Base-by-base conservation (phyloP, 92 coral and sea anemone species). In the Micromussa lordhowensis region DNA sequence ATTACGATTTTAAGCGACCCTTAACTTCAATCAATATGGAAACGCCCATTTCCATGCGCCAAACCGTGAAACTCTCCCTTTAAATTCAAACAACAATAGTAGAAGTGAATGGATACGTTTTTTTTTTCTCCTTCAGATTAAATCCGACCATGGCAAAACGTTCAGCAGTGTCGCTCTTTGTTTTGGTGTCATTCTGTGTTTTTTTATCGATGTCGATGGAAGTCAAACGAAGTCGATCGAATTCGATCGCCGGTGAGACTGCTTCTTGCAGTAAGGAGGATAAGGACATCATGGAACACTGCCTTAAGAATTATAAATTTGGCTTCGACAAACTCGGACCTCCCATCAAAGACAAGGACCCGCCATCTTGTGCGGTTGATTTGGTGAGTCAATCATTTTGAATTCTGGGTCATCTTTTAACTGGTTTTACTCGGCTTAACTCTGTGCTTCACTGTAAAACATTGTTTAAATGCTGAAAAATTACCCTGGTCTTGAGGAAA, bases 351-450 rank as follows among this genome's bases (percentile, higher is more conserved):
- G 36, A 2, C 59, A 1, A 49, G 30, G 59, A 83, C 4, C 87
- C 87, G 49, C 87, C 79, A 71, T 71, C 87, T 69, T 83, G 87
- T 63, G 51, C 13, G 21, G 32, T 72, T 51, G 87, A 83, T 34
- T 34, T 70, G 87, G 87, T 83, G 35, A 31, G 87, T 44, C 51
- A 44, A 44, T 44, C 51, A 44, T 7, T 44, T 44, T 44, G 51
- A 44, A 7, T 44, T 9, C 12, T 15, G 61, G 61, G 18, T 55
- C 22, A 15, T 1, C 1, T 55, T 55, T 15, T 55, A 15, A 19
- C 61, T 19, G 22, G 61, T 19, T 55, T 21, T 55, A 3, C 61
- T 55, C 61, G 18, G 61, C 61, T 55, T 55, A 5, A 19, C 22
- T 55, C 18, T 3, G 18, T 55, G 61, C 22, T 15, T 16, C 5